Conservation (phyloP, 1,140 invertebrate species). For the Camponotus pennsylvanicus region DNA sequence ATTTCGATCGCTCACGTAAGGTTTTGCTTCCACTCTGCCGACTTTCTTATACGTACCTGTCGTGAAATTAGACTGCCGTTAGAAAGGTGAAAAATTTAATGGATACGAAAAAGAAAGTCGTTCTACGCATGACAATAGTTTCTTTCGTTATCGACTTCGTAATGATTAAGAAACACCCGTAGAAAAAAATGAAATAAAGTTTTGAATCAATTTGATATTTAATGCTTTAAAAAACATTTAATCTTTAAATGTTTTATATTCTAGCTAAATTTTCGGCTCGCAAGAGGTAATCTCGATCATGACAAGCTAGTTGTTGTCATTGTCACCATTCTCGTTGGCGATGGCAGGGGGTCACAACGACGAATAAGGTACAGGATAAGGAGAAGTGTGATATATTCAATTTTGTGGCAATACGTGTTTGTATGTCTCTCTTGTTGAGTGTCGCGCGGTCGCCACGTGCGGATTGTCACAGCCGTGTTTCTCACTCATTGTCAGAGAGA, state of each 20-base stretch:
- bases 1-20: background rate
- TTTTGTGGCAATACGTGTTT: conserved; percentile 48
- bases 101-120: conserved; percentile 34
- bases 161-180: background rate
- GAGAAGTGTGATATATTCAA: conserved; percentile 65
- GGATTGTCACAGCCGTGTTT: background rate
- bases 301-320: background rate
- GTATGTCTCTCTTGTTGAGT: background rate
- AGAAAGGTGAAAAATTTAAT: conserved; percentile 44
- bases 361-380: conserved; percentile 44
- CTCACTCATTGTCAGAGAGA: background rate
- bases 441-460: conserved; percentile 13
- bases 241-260: background rate
- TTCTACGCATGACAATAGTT: background rate
- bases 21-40: background rate
- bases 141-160: background rate
- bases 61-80: conserved; percentile 26
- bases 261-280: background rate
- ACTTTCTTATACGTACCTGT: background rate
- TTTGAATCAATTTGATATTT: background rate
- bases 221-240: background rate
- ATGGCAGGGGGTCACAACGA: conserved; percentile 16
- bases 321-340: background rate
- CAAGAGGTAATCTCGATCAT: conserved; percentile 19
- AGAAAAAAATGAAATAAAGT: background rate